Evolutionary conservation across 2,888 invertebrate species (phyloP), one percentile per base, ranked within the genome.

Genomic region (Pseudococcus viburni): DNA sequence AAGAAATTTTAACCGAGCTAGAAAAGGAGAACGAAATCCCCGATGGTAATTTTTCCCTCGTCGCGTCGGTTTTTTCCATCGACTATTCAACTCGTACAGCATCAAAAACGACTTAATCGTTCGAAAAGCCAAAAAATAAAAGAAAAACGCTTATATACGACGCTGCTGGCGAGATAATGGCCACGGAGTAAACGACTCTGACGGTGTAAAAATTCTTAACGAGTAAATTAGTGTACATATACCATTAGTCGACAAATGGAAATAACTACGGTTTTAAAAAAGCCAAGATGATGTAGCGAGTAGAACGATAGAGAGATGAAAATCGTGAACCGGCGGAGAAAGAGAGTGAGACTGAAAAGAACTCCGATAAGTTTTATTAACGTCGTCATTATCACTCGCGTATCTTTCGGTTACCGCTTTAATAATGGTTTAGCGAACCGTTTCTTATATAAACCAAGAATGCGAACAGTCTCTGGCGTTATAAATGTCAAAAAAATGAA

Each of bases 191-290:
- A 33, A 73, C 73, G 33, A 73, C 33, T 33, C 33, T 17, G 73
- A 73, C 73, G 73, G 73, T 73, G 73, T 73, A 73, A 73, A 73
- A 73, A 73, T 64, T 73, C 33, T 73, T 73, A 73, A 73, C 73
- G 73, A 73, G 73, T 73, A 33, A 73, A 73, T 73, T 73, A 73
- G 73, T 73, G 33, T 33, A 33, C 33, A 73, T 73, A 33, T 73
- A 73, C 73, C 73, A 73, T 73, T 73, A 73, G 73, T 73, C 73
- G 33, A 73, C 73, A 33, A 73, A 73, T 73, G 33, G 33, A 73
- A 73, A 33, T 73, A 73, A 33, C 73, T 73, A 33, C 8, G 64
- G 22, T 73, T 73, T 73, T 17, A 73, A 33, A 73, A 8, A 42
- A 33, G 26, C 26, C n/a, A 26, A 73, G 64, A 64, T 64, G 64